These are phyloP conservation scores for Apis florea DNA, from an alignment of 1,140 invertebrate genomes.

Conservation along the genomic window DNA sequence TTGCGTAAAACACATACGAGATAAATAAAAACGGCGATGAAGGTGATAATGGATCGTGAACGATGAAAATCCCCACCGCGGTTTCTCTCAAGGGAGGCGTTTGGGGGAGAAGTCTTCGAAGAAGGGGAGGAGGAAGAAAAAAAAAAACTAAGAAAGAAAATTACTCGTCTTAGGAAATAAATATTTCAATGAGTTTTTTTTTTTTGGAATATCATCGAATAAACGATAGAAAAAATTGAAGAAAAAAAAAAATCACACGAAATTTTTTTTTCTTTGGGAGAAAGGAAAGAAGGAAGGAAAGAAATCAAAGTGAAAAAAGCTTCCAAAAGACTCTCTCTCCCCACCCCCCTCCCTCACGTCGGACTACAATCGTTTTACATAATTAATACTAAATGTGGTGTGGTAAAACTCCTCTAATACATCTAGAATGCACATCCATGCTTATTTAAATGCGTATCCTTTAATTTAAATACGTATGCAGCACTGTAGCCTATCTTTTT, in stretches of 20 bases:
- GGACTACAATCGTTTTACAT: conserved; percentile 45
- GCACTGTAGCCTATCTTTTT: conserved; percentile 67
- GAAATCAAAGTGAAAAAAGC: background rate
- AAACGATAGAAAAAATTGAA: background rate
- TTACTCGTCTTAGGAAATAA: too few relatives aligned
- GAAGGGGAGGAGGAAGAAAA: too few relatives aligned
- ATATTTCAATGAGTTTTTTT: background rate
- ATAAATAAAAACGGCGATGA: conserved; percentile 40
- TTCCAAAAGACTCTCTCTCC: background rate
- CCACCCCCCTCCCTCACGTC: conserved; percentile 4
- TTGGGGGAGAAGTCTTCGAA: background rate
- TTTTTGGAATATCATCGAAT: background rate
- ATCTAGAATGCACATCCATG: conserved; percentile 71
- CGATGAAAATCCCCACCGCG: conserved; percentile 28
- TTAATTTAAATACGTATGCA: conserved; percentile 67
- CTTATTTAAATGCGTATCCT: conserved; percentile 67
- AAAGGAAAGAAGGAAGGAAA: background rate
- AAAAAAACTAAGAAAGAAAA: too few relatives aligned
- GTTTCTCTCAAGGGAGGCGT: conserved; percentile 9
- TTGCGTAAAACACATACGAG: conserved; percentile 49
- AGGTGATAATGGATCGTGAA: conserved; percentile 44
- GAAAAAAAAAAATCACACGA: too few relatives aligned
- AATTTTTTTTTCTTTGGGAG: too few relatives aligned
- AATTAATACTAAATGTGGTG: conserved; percentile 65
- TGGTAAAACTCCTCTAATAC: conserved; percentile 67